A percentile compares a stretch with the other conserved stretches of the same genome.
phyloP scores from a whole-genome alignment of 2,113 vertebrate species.

The Mastomys coucha region DNA sequence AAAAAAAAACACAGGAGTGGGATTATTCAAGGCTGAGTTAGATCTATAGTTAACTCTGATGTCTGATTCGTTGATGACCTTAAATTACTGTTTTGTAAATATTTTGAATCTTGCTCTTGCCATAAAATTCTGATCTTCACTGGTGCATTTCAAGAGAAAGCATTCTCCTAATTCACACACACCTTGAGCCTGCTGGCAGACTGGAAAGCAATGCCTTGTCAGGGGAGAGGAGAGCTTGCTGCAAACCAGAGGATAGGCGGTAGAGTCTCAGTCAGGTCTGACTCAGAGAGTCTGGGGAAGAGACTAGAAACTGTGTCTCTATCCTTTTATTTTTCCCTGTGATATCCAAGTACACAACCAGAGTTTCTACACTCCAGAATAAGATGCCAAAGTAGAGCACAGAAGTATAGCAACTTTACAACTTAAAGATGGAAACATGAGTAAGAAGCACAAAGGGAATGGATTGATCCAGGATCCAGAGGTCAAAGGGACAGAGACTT shows the following conservation, averaged over 20 bases:
- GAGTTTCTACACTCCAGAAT: not conserved
- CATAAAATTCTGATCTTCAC: not conserved
- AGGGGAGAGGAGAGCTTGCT: not conserved
- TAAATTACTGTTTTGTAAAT: not conserved
- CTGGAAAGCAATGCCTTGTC: not conserved
- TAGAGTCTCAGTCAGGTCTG: not conserved
- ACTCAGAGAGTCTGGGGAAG: not conserved
- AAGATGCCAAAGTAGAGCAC: not conserved
- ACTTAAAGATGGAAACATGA: not conserved
- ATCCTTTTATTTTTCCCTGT: not conserved
- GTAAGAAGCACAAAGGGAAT: not conserved
- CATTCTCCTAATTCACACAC: not conserved
- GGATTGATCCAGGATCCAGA: not conserved
- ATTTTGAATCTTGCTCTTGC: not conserved
- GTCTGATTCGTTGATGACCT: not conserved
- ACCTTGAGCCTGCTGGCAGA: not conserved
- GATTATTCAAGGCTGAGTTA: not conserved
- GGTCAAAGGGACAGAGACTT: not conserved
- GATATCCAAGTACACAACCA: not conserved
- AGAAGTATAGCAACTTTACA: not conserved
- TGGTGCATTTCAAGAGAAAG: not conserved
- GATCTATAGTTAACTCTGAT: not conserved
- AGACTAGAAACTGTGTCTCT: not conserved
- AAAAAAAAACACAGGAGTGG: not conserved
- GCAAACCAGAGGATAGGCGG: not conserved